Evolutionary conservation across 1,140 invertebrate species (phyloP), one percentile per base, ranked within the genome.

Genomic region (Coelopa frigida): DNA sequence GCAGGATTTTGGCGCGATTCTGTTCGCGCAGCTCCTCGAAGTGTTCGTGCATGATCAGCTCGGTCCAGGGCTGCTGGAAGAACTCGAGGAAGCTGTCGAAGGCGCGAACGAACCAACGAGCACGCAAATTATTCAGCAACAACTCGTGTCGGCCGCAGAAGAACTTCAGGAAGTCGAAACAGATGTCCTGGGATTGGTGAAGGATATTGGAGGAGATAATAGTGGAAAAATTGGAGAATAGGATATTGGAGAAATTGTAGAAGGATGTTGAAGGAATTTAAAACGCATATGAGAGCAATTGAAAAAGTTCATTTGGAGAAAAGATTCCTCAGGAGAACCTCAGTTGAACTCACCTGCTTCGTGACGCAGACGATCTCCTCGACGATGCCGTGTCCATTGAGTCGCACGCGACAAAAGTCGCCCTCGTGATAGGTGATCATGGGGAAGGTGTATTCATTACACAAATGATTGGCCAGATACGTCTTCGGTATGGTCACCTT

Each of bases 351-450:
- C 21, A 65, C 61, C 10, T 36, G 6, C 23, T 60, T 55, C 5
- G 53, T 55, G 4, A 66, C 58, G 10, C 60, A 43, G 12, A 60
- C 54, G 10, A 66, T 62, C 42, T 66, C 62, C n/a, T 61, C 56
- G 8, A 66, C 56, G 4, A 61, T 38, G 32, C 41, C 48, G 2
- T 44, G 53, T 12, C 17, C 27, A 1, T 51, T 45, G 12, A 66
- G 31, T 4, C 36, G 43, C 8, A 66, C 50, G 1, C 62, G 56
- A 18, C 51, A 57, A 35, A 65, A 66, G n/a, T 51, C 59, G 1
- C 56, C 8, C 1, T 59, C 12, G 4, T 48, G 20, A 39, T 61
- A 60, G 0, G 59, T 62, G 1, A 47, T 55, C 17, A 59, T 5
- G 0, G 32, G 23, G 29, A 50, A 50, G 1, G 4, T 31, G 4